phyloP scores from a whole-genome alignment of 2,113 vertebrate genomes.

The Andinoacara biseriatus region DNA sequence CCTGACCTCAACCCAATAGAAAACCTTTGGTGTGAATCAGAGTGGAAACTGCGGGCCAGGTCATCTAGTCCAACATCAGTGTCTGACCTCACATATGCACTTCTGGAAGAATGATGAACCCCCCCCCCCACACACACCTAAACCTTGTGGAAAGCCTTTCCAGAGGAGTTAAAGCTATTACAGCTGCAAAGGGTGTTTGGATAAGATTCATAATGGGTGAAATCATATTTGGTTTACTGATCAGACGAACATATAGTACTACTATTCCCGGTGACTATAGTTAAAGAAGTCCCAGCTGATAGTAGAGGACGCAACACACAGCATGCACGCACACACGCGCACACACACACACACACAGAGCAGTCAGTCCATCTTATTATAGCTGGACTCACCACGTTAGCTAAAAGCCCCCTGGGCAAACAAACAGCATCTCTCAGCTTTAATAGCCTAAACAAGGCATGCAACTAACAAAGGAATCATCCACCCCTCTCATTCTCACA shows the following conservation, averaged over 20 bases:
- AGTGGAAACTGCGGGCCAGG: no score
- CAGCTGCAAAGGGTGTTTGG: neutral
- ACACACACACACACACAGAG: slow-evolving; percentile 37
- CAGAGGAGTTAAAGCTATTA: no score
- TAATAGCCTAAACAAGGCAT: slow-evolving; percentile 74
- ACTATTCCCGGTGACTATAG: neutral
- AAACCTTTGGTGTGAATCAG: no score
- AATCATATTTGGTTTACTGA: neutral
- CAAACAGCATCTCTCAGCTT: slow-evolving; percentile 66
- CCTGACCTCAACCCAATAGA: no score
- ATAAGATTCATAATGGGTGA: neutral
- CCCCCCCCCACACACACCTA: no score
- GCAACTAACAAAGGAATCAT: slow-evolving; percentile 71
- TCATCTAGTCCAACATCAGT: no score
- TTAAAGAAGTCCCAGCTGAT: slow-evolving; percentile 36
- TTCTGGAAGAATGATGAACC: no score
- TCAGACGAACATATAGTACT: neutral
- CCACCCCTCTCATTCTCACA: slow-evolving; percentile 64
- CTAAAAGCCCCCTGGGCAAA: slow-evolving; percentile 69
- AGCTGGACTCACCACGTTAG: slow-evolving; percentile 61
- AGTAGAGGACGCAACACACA: slow-evolving; percentile 22
- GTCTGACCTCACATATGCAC: no score
- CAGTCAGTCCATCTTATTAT: slow-evolving; percentile 67
- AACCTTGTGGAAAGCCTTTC: no score
- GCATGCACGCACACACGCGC: slow-evolving; percentile 4